Evolutionary conservation across 2,113 vertebrate genomes (phyloP), one percentile per base, ranked within the genome.

Genomic region (Barnardius zonarius): DNA sequence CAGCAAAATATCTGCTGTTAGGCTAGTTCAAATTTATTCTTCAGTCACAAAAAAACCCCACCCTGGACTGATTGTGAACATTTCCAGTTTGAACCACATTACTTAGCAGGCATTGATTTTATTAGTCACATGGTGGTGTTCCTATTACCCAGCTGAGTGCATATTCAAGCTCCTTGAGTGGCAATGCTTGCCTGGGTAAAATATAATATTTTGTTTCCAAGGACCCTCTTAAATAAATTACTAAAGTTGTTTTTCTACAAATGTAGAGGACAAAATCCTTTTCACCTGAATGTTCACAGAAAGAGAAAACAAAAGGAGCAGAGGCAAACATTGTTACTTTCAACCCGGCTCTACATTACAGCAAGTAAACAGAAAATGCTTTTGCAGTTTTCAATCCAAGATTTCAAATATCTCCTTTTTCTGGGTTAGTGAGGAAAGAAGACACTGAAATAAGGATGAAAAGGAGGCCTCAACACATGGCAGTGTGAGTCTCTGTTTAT

Each of bases 91-190:
- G 79, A 96, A 90, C 88, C 61, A 63, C 86, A 90, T 92, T 96
- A 94, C 89, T 92, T 95, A 94, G 88, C 80, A 91, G 79, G 82
- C 87, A 92, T 72, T 86, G 94, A 86, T 94, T 94, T 96, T 93
- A 94, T 93, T 90, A 96, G 88, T 90, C 86, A 90, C 49, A 78
- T 93, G 52, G 15, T 72, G 61, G 10, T 81, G 51, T 86, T 92
- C 67, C 61, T 85, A 79, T 93, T 96, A 93, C 27, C 46, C 76
- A 96, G 89, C 25, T 91, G 90, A 96, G 74, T 91, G 83, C 84
- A 88, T 95, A 93, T 92, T 90, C 91, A 91, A 95, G 67, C 61
- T 95, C 30, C 78, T 95, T 84, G 83, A 95, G 61, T 67, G 77
- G 78, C 94, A 89, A n/a, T 64, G 66, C 78, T 86, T 92, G 59